Evolutionary conservation across 2,888 invertebrate genomes (phyloP).

Genomic region (Eupithecia insigniata): DNA sequence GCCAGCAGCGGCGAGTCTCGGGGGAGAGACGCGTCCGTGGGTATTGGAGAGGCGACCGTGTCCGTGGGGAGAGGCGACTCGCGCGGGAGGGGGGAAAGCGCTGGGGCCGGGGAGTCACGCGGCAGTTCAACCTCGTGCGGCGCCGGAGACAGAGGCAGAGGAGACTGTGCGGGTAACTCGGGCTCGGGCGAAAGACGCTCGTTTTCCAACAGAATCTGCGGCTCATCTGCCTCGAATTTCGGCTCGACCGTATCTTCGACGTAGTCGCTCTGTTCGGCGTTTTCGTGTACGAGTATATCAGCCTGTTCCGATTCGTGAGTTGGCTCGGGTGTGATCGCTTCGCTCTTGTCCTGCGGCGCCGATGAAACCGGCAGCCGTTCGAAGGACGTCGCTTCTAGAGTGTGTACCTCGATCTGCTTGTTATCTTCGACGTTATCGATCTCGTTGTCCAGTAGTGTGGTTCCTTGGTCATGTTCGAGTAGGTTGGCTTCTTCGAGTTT

Average conservation of each 20-base stretch:
- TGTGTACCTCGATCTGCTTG: slow-evolving; percentile 18
- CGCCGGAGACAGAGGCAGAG: slow-evolving; percentile 23
- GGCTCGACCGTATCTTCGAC: slow-evolving; percentile 14
- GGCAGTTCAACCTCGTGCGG: slow-evolving; percentile 29
- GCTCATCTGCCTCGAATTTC: slow-evolving; percentile 16
- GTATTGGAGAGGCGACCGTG: slow-evolving; percentile 38
- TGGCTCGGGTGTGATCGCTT: slow-evolving; percentile 51
- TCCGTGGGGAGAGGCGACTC: slow-evolving; percentile 30
- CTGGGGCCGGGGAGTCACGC: slow-evolving; percentile 21
- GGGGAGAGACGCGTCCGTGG: slow-evolving; percentile 41
- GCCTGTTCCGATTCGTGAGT: slow-evolving; percentile 43
- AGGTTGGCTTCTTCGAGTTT: slow-evolving; percentile 18
- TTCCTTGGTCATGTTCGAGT: slow-evolving; percentile 21
- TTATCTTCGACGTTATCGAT: slow-evolving; percentile 30
- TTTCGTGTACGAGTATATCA: slow-evolving; percentile 31
- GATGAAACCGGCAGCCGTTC: slow-evolving; percentile 35
- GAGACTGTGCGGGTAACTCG: slow-evolving; percentile 5
- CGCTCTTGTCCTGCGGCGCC: slow-evolving; percentile 45
- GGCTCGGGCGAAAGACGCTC: slow-evolving; percentile 26
- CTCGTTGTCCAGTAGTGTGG: slow-evolving; percentile 28
- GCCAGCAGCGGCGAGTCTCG: slow-evolving; percentile 40
- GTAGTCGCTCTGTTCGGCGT: slow-evolving; percentile 26
- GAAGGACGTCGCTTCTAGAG: slow-evolving; percentile 26
- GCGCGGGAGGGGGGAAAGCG: slow-evolving; percentile 34
- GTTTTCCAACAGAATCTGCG: slow-evolving; percentile 19